Percentiles rank a stretch among this genome's conserved stretches.
phyloP scores from a whole-genome alignment of 2,797 vertebrate species.

The Iguana delicatissima region DNA sequence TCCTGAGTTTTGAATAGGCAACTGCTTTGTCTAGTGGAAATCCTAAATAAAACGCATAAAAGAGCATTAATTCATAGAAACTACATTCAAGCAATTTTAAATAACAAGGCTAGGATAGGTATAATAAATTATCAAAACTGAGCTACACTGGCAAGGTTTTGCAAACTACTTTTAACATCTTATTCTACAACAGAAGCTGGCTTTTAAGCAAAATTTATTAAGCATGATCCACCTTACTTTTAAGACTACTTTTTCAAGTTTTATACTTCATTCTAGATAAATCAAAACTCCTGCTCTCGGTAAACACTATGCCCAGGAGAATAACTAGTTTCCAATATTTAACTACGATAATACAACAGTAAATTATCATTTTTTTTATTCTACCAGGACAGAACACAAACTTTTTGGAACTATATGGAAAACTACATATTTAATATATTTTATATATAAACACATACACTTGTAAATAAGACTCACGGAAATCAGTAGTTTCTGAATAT shows the following conservation, averaged over 20 bases:
- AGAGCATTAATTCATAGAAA: conserved; percentile 10
- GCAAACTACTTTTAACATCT: neutral
- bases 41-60: conserved; percentile 76
- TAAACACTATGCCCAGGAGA: neutral
- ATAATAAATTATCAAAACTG: neutral
- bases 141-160: neutral
- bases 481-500: neutral
- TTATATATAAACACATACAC: neutral
- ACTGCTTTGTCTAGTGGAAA: conserved; percentile 94
- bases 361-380: neutral
- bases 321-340: neutral
- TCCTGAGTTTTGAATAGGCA: conserved; percentile 91
- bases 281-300: neutral
- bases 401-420: neutral
- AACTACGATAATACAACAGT: neutral
- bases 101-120: neutral
- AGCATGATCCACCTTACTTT: neutral
- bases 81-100: neutral
- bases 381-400: neutral
- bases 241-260: neutral
- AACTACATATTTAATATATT: neutral
- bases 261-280: neutral
- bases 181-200: conserved; percentile 9
- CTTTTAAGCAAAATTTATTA: neutral
- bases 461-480: neutral